Base-by-base conservation (phyloP, 2,113 vertebrate species). In the Indri indri region DNA sequence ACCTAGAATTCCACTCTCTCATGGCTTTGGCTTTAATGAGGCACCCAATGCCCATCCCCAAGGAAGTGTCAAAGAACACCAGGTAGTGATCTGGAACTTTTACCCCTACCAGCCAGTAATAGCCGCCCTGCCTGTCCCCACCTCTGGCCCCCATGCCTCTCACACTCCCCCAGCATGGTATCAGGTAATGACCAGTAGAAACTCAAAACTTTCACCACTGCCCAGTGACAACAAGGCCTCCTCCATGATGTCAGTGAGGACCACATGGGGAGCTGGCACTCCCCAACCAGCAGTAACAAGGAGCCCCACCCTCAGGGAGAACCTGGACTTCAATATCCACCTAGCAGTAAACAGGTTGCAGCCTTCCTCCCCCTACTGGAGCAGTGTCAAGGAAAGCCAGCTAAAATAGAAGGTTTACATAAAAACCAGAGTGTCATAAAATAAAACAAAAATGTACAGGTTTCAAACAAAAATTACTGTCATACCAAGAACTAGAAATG, bases 381-480 rank as follows among this genome's bases (percentile, higher is more conserved):
- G 18, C n/a, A 71, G 32, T 84, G 18, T 77, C 40, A 86, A 82
- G 70, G 9, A 22, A 94, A 92, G 57, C 4, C 25, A 87, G 4
- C 83, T 82, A 90, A 94, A 42, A 74, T 40, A 83, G 23, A 91
- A 63, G 10, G 20, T 90, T 92, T 94, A 81, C 42, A 34, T 45
- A 76, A 63, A 25, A 89, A 84, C 32, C 2, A 79, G 11, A 88
- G 20, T 77, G 10, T n/a, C 47, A 84, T 59, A 79, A 66, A 5
- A 42, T 34, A 52, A 65, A 50, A 81, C 59, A 77, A 91, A 91
- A 79, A 73, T 45, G 12, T 66, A 70, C 4, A 66, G 12, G 11
- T 84, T 91, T 80, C 95, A 91, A 54, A 50, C 16, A 91, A 94
- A 91, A 93, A 74, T 59, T 10, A 79, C 30, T 79, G 40, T 74